Base-by-base conservation (phyloP, 2,797 vertebrate species). In the Macroramphosus scolopax region DNA sequence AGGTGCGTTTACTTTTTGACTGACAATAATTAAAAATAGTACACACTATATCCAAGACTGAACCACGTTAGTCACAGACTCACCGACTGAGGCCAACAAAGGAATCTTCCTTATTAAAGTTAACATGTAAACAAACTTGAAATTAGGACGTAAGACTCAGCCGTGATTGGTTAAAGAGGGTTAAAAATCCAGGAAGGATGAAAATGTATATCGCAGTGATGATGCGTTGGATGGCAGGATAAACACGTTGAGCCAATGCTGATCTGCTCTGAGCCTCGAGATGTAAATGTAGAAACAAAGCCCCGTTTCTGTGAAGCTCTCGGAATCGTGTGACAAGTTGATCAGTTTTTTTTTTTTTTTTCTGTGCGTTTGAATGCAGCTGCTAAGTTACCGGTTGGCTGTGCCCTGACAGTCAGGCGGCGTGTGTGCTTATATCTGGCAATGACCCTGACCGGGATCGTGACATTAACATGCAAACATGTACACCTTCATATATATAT, bases 161-260 rank as follows among this genome's bases (percentile, higher is more conserved):
- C 42, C 13, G 63, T 74, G 72, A 80, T 80, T 77, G 75, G 51
- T 80, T 55, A 71, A 83, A 74, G 63, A 59, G 76, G 74, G 79
- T 82, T 80, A 72, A 60, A 79, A 77, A 55, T 49, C 40, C 43
- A 33, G 65, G 35, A 49, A 57, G 73, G 80, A 81, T 80, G 72
- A 82, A 77, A 32, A 48, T 51, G 81, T 71, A 77, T 73, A 52
- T 79, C 68, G 75, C 51, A 72, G 6, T 22, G 18, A 32, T 30
- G 14, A 67, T 32, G 63, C 15, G 17, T 15, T 12, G 25, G 14
- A 45, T 39, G 36, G 46, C 25, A 25, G 55, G 22, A 63, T 58
- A 75, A 70, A 78, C 58, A 69, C 52, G 53, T 26, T 42, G 58
- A 77, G 63, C 31, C 54, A 68, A 47, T 13, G 54, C 48, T 76